Conservation (phyloP, 2,797 vertebrate genomes). For the Pseudocheirus occidentalis region DNA sequence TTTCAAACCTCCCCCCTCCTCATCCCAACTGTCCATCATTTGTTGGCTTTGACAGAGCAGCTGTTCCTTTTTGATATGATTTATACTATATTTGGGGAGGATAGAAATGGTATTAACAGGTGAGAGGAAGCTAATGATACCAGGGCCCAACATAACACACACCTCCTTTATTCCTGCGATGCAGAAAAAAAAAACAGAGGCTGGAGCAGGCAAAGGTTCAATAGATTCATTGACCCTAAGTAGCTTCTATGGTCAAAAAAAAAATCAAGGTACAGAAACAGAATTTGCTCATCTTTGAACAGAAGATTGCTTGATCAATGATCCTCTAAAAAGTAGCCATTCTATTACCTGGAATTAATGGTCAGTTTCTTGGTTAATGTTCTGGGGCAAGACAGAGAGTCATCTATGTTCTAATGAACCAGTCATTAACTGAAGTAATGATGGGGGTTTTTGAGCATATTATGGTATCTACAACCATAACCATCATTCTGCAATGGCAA, state of each 20-base stretch:
- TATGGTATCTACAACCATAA: slow-evolving; percentile 44
- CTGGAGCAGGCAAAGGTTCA: slow-evolving; percentile 18
- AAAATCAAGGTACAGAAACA: slow-evolving; percentile 6
- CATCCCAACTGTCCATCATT: neutral
- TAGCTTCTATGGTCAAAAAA: slow-evolving; percentile 29
- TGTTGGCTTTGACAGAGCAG: neutral
- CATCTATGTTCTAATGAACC: slow-evolving; percentile 42
- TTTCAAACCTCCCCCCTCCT: neutral
- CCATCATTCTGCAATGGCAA: neutral
- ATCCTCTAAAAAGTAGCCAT: slow-evolving; percentile 44
- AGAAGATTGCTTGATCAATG: slow-evolving; percentile 70
- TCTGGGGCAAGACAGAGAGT: slow-evolving; percentile 47
- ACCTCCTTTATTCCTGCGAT: neutral
- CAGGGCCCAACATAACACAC: fast-evolving
- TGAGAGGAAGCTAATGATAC: slow-evolving; percentile 31
- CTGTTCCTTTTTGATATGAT: slow-evolving; percentile 17
- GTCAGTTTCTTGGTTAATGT: slow-evolving; percentile 53
- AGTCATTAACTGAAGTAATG: slow-evolving; percentile 62
- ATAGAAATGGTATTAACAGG: neutral
- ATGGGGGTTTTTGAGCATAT: slow-evolving; percentile 49
- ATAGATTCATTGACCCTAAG: neutral
- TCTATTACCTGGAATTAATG: slow-evolving; percentile 67
- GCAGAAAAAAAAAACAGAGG: neutral
- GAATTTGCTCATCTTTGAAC: neutral
- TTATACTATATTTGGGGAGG: neutral